phyloP scores from a whole-genome alignment of 2,888 invertebrate genomes.

The Noctua comes region DNA sequence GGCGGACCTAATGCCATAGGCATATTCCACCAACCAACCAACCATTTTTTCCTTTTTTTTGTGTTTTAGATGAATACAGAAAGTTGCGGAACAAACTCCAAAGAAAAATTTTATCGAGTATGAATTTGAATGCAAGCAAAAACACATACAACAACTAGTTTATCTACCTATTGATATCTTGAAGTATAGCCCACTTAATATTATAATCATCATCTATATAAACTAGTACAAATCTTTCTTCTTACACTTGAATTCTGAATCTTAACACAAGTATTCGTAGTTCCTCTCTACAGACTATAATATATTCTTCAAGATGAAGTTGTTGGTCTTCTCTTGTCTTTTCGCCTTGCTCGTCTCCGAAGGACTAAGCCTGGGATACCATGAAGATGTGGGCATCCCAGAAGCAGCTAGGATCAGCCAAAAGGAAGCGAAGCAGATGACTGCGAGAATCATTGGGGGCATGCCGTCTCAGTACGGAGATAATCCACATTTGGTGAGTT shows the following conservation, averaged over 20 bases:
- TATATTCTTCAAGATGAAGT: slow-evolving; percentile 5
- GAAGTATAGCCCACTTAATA: neutral
- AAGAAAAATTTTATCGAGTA: neutral
- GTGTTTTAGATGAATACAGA: no score
- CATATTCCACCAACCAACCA: no score
- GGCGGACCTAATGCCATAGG: no score
- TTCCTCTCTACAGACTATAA: neutral
- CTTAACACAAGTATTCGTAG: neutral
- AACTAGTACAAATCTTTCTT: neutral
- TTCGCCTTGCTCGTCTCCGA: neutral
- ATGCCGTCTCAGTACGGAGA: slow-evolving; percentile 47
- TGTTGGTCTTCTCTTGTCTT: neutral
- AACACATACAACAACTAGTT: neutral
- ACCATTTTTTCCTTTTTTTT: no score
- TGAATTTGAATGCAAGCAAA: slow-evolving; percentile 2
- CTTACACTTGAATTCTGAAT: neutral
- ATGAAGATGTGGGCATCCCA: slow-evolving; percentile 70
- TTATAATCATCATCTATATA: slow-evolving; percentile 5
- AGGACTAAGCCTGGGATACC: slow-evolving; percentile 65
- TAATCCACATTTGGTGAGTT: slow-evolving; percentile 62
- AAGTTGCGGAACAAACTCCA: neutral
- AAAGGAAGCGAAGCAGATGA: slow-evolving; percentile 55
- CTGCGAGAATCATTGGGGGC: slow-evolving; percentile 73
- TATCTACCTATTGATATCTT: neutral
- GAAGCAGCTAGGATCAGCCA: slow-evolving; percentile 69